Conservation (phyloP, 1,140 invertebrate species). For the Sipha flava region DNA sequence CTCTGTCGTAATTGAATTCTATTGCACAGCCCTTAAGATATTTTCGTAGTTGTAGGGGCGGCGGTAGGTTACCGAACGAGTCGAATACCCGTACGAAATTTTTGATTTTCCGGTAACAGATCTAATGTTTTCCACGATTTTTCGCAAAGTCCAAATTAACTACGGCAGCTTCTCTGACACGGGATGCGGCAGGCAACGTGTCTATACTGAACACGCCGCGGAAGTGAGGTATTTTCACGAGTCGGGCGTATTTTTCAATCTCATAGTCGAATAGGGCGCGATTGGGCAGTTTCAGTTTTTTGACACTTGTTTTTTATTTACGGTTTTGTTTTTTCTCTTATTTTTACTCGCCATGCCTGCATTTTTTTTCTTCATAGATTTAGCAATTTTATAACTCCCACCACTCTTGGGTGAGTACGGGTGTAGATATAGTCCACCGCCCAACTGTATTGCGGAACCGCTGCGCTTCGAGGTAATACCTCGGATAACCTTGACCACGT, state of each 20-base stretch:
- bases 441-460: background rate
- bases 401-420: too few relatives aligned
- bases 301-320: background rate
- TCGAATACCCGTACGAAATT: constrained; percentile 40
- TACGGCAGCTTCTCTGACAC: constrained; percentile 38
- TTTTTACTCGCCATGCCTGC: too few relatives aligned
- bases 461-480: background rate
- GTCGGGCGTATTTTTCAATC: background rate
- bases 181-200: constrained; percentile 35
- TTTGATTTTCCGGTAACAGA: constrained; percentile 39
- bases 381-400: too few relatives aligned
- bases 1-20: constrained; percentile 38
- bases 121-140: constrained; percentile 41
- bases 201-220: constrained; percentile 36
- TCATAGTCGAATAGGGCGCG: background rate
- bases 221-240: constrained; percentile 19
- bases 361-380: too few relatives aligned
- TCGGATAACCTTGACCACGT: background rate
- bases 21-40: constrained; percentile 37
- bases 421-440: background rate
- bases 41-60: constrained; percentile 36
- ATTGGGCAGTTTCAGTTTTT: background rate
- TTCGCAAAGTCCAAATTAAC: constrained; percentile 41
- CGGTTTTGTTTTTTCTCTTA: background rate
- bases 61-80: constrained; percentile 40